These are phyloP conservation scores for Tarsius wallacei DNA, from an alignment of 2,797 vertebrate species.

Conservation along the genomic window DNA sequence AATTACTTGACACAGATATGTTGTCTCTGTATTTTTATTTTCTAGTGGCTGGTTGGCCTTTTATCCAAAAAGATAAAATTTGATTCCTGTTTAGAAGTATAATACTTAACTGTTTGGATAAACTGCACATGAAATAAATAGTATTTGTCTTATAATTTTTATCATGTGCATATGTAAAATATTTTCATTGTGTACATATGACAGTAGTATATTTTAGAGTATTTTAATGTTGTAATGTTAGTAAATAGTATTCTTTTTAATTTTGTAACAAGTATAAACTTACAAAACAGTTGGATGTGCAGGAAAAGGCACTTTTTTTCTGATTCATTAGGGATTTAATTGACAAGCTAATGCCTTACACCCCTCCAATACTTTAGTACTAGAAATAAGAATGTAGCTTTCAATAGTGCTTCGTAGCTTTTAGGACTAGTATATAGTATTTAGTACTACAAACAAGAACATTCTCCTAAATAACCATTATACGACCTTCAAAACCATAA, in stretches of 20 bases:
- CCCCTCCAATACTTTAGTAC: neutral
- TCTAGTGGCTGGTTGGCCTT: conserved; percentile 10
- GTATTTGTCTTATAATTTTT: neutral
- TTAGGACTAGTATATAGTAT: neutral
- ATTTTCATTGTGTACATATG: neutral
- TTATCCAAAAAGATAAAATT: neutral
- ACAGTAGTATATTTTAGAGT: neutral
- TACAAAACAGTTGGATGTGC: neutral
- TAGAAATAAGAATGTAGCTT: neutral
- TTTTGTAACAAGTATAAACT: neutral
- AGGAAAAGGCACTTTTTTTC: neutral
- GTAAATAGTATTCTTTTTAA: conserved; percentile 30
- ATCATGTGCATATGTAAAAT: neutral
- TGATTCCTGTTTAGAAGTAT: neutral
- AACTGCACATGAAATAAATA: neutral
- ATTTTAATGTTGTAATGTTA: neutral
- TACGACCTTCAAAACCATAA: neutral
- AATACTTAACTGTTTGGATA: neutral
- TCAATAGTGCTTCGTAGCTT: neutral
- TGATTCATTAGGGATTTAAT: neutral
- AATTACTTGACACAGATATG: neutral
- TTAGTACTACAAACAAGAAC: neutral
- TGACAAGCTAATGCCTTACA: neutral
- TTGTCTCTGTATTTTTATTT: conserved; percentile 28
- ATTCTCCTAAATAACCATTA: neutral